Base-by-base conservation (phyloP, 2,797 vertebrate species). In the Myotis myotis region DNA sequence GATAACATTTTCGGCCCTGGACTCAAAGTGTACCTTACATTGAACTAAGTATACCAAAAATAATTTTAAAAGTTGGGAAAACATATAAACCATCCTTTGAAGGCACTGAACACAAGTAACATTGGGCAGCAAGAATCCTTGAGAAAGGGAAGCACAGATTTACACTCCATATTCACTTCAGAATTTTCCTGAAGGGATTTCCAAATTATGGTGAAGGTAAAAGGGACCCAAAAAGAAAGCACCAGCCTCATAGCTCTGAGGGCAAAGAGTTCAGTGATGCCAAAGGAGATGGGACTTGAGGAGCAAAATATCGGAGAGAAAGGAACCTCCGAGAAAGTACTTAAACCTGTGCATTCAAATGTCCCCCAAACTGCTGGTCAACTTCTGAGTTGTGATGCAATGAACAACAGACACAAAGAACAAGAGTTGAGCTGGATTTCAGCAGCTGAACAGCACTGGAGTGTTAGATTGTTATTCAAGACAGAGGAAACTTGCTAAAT, bases 21-120 rank as follows among this genome's bases (percentile, higher is more conserved):
- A 81, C 2, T 5, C 44, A 74, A 62, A 22, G 6, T 44, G 23
- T 55, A 88, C 12, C 16, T 82, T 88, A 36, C 8, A 44, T 20
- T 81, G 11, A 93, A 81, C 68, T 60, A 81, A 90, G 62, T 70
- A 33, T 72, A 64, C 41, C 25, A 93, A 89, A 86, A 85, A 49
- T 22, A 53, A 74, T 47, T 95, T 74, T 84, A 20, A 51, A 75
- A 68, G 20, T 74, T 41, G 28, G 53, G 28, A 57, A 88, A 74
- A 68, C 20, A 53, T 55, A 38, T 66, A 82, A 66, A 13, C 2
- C 44, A 51, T 57, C 23, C 38, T 85, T 62, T 66, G 38, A 84
- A 85, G 57, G 25, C 47, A 15, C 13, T 47, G 15, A 66, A 3
- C 2, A 8, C 9, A 85, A n/a, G 23, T 41, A 28, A 11, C 22